Evolutionary conservation across 2,888 invertebrate genomes (phyloP), one percentile per base, ranked within the genome.

Genomic region (Gisinianus flammeolus): DNA sequence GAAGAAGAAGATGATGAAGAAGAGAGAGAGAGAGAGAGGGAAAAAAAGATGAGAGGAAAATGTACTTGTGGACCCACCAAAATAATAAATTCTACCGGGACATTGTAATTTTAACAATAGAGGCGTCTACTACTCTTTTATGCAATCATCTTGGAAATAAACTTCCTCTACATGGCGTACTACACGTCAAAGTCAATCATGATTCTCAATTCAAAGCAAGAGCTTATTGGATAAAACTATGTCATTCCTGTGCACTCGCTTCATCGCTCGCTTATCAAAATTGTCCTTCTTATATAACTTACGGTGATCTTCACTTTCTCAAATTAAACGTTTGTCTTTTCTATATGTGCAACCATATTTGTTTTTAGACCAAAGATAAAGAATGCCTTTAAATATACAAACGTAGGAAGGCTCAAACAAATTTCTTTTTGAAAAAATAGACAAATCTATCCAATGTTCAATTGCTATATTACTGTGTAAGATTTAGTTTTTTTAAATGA

Each of bases 61-160:
- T 35, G 16, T 44, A 19, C 1, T 19, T 44, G 62, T 62, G 33
- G 58, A 72, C 22, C 26, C 26, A 2, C 70, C 31, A 10, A 58
- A 54, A 52, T 58, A 58, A 72, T 72, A 72, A 72, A 72, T 72
- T 72, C 33, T 6, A 24, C 33, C n/a, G 22, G 58, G 31, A 58
- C 54, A 72, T 72, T 72, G 58, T 28, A 72, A 72, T 72, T 72
- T 70, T 54, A 72, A 72, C 31, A 71, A 33, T 72, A 31, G 30
- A n/a, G 31, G 16, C 33, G 44, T 28, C 71, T 67, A 71, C 54
- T 26, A 28, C 70, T 28, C 54, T 54, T 54, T 44, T 69, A 62
- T 62, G 62, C 62, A 62, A 62, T 62, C 62, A 22, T 1, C 19
- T 44, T 44, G 12, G 44, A 44, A 44, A 44, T 44, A 44, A 44